Evolutionary conservation across 2,888 invertebrate species (phyloP).

Genomic region (Apamea epomidion): DNA sequence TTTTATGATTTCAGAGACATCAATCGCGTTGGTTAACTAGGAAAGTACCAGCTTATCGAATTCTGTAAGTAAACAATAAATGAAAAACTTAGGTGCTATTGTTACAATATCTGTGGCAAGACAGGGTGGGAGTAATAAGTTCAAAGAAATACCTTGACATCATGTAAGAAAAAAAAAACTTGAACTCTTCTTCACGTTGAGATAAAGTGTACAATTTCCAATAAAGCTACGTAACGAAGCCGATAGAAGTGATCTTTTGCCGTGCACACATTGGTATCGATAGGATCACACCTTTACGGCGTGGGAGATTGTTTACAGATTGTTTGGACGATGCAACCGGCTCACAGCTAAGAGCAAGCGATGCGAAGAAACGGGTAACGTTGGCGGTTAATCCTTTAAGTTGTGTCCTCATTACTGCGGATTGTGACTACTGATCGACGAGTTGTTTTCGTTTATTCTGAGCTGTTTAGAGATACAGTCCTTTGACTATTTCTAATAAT

Average conservation of each 20-base stretch:
- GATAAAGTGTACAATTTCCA: constrained; percentile 17
- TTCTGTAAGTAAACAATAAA: not conserved
- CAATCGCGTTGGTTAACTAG: not conserved
- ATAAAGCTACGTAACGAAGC: constrained; percentile 5
- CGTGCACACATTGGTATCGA: not conserved
- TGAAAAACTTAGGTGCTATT: not conserved
- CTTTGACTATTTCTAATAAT: not conserved
- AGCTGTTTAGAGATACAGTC: too few species aligned
- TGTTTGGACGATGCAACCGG: constrained; percentile 36
- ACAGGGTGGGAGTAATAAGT: not conserved
- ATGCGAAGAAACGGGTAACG: constrained; percentile 17
- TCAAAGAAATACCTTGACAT: not conserved
- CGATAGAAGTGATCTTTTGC: not conserved
- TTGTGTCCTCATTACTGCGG: constrained; percentile 31
- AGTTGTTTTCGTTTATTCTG: not conserved
- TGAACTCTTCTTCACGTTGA: not conserved
- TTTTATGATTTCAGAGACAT: constrained; percentile 1
- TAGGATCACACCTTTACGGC: not conserved
- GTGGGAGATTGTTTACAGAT: constrained; percentile 53
- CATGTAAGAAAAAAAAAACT: not conserved
- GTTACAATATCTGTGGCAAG: not conserved
- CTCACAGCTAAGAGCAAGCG: constrained; percentile 5
- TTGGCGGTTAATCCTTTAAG: constrained; percentile 46
- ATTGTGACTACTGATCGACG: constrained; percentile 37
- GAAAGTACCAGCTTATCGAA: not conserved